Evolutionary conservation across 2,888 invertebrate species (phyloP).

Genomic region (Invenusta paracnida): DNA sequence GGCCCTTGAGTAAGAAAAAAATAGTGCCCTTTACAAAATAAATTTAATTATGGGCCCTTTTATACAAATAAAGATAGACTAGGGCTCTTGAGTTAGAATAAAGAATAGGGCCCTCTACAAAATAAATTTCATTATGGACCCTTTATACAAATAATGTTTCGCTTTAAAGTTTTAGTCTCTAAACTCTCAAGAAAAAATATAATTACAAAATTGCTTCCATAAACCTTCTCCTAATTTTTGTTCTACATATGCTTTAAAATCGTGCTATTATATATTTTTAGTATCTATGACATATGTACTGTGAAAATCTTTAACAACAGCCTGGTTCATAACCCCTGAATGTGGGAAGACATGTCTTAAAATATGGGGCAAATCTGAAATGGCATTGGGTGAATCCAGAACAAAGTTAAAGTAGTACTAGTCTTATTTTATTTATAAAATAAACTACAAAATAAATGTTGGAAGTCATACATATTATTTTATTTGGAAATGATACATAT

Average conservation of each 20-base stretch:
- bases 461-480: background rate
- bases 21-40: too few species aligned
- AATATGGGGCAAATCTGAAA: background rate
- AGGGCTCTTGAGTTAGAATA: too few species aligned
- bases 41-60: background rate
- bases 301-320: background rate
- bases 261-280: background rate
- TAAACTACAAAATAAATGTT: too few species aligned
- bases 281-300: background rate
- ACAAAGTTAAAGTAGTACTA: background rate
- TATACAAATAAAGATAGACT: background rate
- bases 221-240: background rate
- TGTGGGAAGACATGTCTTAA: background rate
- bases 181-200: background rate
- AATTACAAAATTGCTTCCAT: background rate
- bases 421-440: background rate
- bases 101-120: background rate
- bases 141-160: background rate
- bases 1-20: too few species aligned
- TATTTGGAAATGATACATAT: background rate
- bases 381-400: background rate
- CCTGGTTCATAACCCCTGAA: background rate
- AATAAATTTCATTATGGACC: background rate
- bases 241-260: background rate
- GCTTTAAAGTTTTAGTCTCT: background rate